Conservation (phyloP, 2,113 vertebrate species). For the Antidorcas marsupialis region DNA sequence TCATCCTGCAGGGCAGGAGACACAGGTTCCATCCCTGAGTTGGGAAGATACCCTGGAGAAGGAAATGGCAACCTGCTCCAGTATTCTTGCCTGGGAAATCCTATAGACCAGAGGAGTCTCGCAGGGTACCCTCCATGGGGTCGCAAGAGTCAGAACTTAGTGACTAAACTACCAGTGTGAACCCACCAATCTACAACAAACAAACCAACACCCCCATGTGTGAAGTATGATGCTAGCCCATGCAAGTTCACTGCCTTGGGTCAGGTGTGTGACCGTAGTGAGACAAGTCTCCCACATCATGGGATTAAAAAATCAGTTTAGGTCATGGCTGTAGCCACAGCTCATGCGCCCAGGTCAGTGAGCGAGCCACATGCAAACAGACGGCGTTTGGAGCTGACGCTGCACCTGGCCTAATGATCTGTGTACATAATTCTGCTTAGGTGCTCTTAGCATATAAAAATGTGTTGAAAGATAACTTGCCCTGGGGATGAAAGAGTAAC, state of each 20-base stretch:
- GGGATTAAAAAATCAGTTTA: background rate
- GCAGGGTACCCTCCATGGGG: fast-evolving
- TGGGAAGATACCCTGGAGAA: background rate
- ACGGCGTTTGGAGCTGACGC: fast-evolving
- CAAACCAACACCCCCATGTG: too few species aligned
- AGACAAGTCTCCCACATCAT: background rate
- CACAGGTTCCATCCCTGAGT: background rate
- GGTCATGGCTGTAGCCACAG: background rate
- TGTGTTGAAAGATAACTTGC: background rate
- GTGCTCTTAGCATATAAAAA: background rate
- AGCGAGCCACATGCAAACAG: background rate
- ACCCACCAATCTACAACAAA: background rate
- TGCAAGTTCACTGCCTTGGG: background rate
- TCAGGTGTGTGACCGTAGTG: too few species aligned
- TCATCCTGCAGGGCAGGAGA: background rate
- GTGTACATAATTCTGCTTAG: background rate
- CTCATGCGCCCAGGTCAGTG: background rate
- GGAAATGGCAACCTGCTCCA: background rate
- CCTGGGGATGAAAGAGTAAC: background rate
- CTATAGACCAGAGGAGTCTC: background rate
- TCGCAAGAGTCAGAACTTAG: background rate
- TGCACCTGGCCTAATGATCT: background rate
- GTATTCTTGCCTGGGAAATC: background rate
- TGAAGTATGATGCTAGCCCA: background rate
- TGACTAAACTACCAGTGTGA: background rate